Evolutionary conservation across 2,888 invertebrate genomes (phyloP), one percentile per base, ranked within the genome.

Genomic region (Psococerastis gibbosa): DNA sequence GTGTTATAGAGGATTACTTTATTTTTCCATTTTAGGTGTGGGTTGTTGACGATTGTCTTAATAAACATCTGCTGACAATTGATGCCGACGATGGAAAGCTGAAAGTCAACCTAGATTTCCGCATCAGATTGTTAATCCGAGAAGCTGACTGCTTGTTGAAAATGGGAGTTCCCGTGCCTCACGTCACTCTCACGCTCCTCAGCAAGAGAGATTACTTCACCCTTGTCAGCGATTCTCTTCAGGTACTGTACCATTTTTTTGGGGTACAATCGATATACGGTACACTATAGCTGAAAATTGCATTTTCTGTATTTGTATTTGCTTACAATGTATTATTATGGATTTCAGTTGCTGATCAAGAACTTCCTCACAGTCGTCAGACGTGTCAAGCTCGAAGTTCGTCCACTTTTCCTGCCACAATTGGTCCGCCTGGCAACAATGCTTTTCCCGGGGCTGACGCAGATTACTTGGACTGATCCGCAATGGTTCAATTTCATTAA

Each of bases 361-460:
- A 76, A 82, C 58, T 83, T 83, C 53, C 63, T 78, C 23, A 64
- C 67, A 38, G 77, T 78, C 2, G 78, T 83, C 0, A 69, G 73
- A 43, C 71, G 75, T 22, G 85, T 87, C 0, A 85, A 87, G 56
- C 63, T 79, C 35, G 91, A 91, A 63, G 84, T 92, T 13, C 73
- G 91, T n/a, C 85, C 88, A 17, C 65, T 95, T 42, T 78, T 94
- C 57, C 67, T 88, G 23, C 88, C 89, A 0, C 89, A 91, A 66
- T 68, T 91, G 48, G 79, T 84, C 20, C 75, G 80, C 18, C 69
- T 94, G 11, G 81, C 87, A 2, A 77, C 79, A 8, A 73, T 85
- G 50, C 65, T 94, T 18, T 75, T 80, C 44, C 89, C 91, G 0
- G 91, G 84, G 1, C 63, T 92, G 22, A 73, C 72, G 17, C 69